These are phyloP conservation scores for Xanthia togata DNA, from an alignment of 2,888 invertebrate genomes.

Conservation along the genomic window DNA sequence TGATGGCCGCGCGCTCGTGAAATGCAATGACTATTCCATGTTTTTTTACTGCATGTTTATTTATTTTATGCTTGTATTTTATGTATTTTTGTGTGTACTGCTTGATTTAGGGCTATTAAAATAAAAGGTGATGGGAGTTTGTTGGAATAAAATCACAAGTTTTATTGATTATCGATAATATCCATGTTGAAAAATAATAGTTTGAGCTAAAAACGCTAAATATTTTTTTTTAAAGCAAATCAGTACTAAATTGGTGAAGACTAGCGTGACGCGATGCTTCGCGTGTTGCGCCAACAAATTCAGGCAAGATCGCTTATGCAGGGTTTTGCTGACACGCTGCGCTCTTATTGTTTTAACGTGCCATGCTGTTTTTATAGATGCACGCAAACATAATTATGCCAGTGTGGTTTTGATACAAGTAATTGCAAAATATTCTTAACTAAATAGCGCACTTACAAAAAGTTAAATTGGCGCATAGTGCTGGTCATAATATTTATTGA, in stretches of 20 bases:
- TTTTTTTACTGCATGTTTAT: constrained; percentile 69
- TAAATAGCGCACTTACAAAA: neutral
- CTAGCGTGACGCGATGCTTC: neutral
- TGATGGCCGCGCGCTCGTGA: neutral
- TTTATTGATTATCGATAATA: neutral
- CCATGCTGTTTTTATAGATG: neutral
- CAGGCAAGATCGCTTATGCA: neutral
- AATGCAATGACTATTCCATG: constrained; percentile 24
- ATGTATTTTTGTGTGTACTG: constrained; percentile 23
- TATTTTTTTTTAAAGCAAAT: neutral
- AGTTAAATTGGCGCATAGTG: neutral
- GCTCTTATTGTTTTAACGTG: neutral
- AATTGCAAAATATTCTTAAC: neutral
- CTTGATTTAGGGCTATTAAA: neutral
- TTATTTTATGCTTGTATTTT: constrained; percentile 56
- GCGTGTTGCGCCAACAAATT: neutral
- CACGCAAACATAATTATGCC: neutral
- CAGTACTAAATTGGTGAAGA: neutral
- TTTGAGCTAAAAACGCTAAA: neutral
- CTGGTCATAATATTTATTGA: neutral
- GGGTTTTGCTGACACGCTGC: neutral
- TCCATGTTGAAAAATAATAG: neutral
- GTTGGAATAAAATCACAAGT: neutral
- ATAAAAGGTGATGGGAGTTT: neutral
- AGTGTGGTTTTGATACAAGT: neutral